Evolutionary conservation across 1,140 invertebrate genomes (phyloP).

Genomic region (Caenorhabditis remanei): DNA sequence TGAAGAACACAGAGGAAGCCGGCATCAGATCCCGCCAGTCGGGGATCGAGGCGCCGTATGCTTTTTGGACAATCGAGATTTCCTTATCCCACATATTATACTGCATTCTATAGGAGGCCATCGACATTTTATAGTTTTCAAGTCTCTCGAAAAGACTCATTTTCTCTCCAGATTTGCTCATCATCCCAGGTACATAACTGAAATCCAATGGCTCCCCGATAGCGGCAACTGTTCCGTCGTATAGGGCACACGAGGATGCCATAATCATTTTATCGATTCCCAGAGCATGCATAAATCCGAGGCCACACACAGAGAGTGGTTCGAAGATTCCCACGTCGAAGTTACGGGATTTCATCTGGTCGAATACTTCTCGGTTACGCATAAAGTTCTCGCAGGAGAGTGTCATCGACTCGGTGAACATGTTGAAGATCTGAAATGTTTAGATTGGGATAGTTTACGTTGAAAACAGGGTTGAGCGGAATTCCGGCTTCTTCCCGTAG

Average conservation of each 20-base stretch:
- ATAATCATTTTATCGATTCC: conserved; percentile 30
- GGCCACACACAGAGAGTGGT: conserved; percentile 46
- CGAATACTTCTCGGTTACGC: conserved; percentile 16
- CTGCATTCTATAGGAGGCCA: background rate
- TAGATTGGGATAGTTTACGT: no score
- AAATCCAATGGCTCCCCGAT: conserved; percentile 53
- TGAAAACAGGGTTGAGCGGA: no score
- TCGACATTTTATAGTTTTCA: conserved; percentile 6
- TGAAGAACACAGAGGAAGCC: conserved; percentile 53
- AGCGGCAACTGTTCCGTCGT: conserved; percentile 37
- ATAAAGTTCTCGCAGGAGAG: background rate
- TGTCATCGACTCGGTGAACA: background rate
- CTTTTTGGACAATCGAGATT: background rate
- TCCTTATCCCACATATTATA: conserved; percentile 33
- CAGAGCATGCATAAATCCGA: conserved; percentile 24
- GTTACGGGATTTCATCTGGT: conserved; percentile 20
- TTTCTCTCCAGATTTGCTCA: conserved; percentile 20
- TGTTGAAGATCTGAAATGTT: background rate
- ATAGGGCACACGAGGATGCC: background rate
- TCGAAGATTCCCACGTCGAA: conserved; percentile 58
- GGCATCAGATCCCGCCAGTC: conserved; percentile 57
- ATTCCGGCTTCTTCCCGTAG: no score
- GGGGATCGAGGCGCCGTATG: background rate
- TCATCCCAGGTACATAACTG: conserved; percentile 57
- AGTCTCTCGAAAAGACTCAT: conserved; percentile 40